Evolutionary conservation across 1,140 invertebrate genomes (phyloP), one percentile per base, ranked within the genome.

Genomic region (Phortica variegata): DNA sequence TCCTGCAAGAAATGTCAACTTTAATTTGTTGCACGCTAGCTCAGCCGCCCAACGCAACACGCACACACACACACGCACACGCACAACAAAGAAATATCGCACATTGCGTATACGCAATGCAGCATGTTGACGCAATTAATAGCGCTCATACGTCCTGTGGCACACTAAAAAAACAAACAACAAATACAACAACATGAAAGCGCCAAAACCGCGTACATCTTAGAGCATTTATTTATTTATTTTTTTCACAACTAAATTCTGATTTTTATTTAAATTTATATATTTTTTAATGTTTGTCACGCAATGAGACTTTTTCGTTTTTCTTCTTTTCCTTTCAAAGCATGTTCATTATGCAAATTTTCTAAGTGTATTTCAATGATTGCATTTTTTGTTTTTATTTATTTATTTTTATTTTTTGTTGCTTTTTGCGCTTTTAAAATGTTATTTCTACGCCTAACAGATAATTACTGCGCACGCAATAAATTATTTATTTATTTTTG

Each of bases 141-240:
- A 68, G 68, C 68, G 63, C 63, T 65, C 63, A 68, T 68, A 68
- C 63, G 63, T 54, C 60, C 57, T 51, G 57, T 68, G 59, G 61
- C 54, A 15, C 37, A 47, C n/a, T 40, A 43, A 26, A 26, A n/a
- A n/a, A 26, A 26, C 10, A 10, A 26, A 5, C 23, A 10, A 5
- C 23, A 26, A 10, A 26, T 26, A 26, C 55, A 50, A 43, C 58
- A 38, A 42, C 38, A 46, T 47, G 44, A 38, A 37, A 46, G 54
- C 40, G 23, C 26, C 17, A n/a, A 41, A 43, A 44, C 23, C 44
- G 57, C 55, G 47, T 52, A 32, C 41, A 7, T 15, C n/a, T 42
- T 23, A 40, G 13, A 23, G 26, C 9, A 23, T 26, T 38, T 37
- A 12, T 41, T 37, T 31, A 29, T 17, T 42, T 21, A 1, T 13